A percentile compares a stretch with the other conserved stretches of the same genome.
Conservation (phyloP, 1,140 invertebrate species). For the Daktulosphaira vitifoliae region DNA sequence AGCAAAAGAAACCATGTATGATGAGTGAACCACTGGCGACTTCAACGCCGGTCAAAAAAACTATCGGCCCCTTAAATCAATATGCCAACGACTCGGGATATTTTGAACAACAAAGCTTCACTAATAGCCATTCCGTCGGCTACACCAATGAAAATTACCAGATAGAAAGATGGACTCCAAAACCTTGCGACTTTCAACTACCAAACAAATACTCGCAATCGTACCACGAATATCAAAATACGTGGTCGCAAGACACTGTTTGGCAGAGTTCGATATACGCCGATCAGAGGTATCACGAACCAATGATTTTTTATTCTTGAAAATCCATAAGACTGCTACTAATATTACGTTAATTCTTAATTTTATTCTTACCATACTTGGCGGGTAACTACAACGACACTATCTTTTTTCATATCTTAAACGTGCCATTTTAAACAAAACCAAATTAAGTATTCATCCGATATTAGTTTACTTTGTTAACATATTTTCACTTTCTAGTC, state of each 20-base stretch:
- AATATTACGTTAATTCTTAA: no score
- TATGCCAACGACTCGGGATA: conserved; percentile 4
- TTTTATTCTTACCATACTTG: no score
- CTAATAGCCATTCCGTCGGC: neutral
- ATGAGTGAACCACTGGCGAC: conserved; percentile 43
- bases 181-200: neutral
- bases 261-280: conserved; percentile 1
- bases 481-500: no score
- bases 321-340: no score
- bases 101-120: neutral
- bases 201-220: neutral
- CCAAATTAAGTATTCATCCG: no score
- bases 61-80: no score
- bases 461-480: no score
- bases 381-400: no score
- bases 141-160: neutral
- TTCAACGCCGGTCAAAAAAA: conserved; percentile 13
- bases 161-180: neutral
- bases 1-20: conserved; percentile 43
- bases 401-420: no score
- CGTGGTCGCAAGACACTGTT: neutral
- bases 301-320: conserved; percentile 24
- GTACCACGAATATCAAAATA: neutral
- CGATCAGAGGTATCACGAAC: conserved; percentile 7
- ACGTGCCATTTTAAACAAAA: no score